phyloP scores from a whole-genome alignment of 1,140 invertebrate species.

The Drosophila orena region DNA sequence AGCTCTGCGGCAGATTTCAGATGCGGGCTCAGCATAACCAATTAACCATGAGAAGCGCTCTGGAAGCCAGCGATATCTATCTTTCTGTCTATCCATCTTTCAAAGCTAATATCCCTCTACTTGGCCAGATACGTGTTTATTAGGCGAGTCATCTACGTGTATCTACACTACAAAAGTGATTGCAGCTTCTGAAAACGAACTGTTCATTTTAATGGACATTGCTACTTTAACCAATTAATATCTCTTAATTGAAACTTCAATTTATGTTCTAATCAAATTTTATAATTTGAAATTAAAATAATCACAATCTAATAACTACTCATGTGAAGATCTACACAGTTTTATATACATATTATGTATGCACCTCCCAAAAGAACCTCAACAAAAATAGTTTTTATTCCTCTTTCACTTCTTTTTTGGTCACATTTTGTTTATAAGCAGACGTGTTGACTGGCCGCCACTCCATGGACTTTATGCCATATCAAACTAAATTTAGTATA shows the following conservation, averaged over 20 bases:
- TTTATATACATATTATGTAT: too few relatives aligned
- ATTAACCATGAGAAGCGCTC: conserved; percentile 49
- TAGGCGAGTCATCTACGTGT: conserved; percentile 17
- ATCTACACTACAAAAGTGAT: conserved; percentile 10
- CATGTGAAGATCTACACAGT: background rate
- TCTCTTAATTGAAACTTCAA: too few relatives aligned
- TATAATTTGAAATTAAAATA: too few relatives aligned
- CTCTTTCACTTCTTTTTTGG: conserved; percentile 45
- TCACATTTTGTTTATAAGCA: conserved; percentile 58
- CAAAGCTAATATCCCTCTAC: conserved; percentile 27
- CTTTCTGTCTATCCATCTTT: conserved; percentile 34
- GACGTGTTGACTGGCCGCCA: conserved; percentile 44
- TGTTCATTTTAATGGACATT: background rate
- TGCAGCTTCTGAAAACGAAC: background rate
- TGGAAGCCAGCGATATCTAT: conserved; percentile 38
- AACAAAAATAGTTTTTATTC: conserved; percentile 29
- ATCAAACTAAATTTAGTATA: conserved; percentile 40
- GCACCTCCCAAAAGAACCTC: background rate
- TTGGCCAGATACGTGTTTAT: conserved; percentile 19
- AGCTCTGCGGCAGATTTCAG: conserved; percentile 28
- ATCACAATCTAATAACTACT: background rate
- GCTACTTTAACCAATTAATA: too few relatives aligned
- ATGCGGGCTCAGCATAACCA: conserved; percentile 52
- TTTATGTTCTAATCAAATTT: background rate
- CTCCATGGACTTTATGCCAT: conserved; percentile 22